These are phyloP conservation scores for Vultur gryphus DNA, from an alignment of 2,797 vertebrate genomes.

Conservation along the genomic window DNA sequence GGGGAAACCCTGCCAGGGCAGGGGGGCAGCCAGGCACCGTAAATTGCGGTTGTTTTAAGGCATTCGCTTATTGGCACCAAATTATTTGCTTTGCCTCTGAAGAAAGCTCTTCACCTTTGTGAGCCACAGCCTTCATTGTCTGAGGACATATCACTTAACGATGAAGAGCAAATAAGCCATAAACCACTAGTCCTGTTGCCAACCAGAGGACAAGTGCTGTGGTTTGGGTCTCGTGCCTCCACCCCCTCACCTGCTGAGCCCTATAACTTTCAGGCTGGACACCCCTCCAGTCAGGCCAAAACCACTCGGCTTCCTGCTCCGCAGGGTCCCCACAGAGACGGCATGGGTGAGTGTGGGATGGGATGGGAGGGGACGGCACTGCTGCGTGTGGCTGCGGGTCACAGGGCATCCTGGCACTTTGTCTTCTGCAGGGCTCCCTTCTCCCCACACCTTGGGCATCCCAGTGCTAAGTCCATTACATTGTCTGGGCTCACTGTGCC, in stretches of 20 bases:
- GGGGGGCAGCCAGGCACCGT: background rate
- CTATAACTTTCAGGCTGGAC: constrained; percentile 46
- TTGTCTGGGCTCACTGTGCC: background rate
- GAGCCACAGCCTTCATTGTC: background rate
- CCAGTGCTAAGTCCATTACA: accelerated
- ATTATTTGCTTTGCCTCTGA: constrained; percentile 42
- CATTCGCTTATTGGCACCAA: background rate
- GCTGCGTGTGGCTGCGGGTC: background rate
- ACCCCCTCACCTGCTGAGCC: background rate
- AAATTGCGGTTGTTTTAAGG: background rate
- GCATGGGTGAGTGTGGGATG: constrained; percentile 46
- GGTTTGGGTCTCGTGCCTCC: constrained; percentile 16
- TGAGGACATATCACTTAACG: background rate
- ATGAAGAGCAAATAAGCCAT: constrained; percentile 20
- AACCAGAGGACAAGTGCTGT: background rate
- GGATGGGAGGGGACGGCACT: background rate
- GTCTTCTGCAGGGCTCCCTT: background rate
- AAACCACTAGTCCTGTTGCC: background rate
- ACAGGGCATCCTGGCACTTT: background rate
- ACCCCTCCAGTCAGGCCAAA: background rate
- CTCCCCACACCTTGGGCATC: background rate
- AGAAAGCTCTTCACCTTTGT: constrained; percentile 16
- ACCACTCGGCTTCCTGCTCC: background rate
- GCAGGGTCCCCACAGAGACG: background rate
- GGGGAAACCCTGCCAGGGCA: background rate